Evolutionary conservation across 1,140 invertebrate species (phyloP).

Genomic region (Pachypsylla venusta): DNA sequence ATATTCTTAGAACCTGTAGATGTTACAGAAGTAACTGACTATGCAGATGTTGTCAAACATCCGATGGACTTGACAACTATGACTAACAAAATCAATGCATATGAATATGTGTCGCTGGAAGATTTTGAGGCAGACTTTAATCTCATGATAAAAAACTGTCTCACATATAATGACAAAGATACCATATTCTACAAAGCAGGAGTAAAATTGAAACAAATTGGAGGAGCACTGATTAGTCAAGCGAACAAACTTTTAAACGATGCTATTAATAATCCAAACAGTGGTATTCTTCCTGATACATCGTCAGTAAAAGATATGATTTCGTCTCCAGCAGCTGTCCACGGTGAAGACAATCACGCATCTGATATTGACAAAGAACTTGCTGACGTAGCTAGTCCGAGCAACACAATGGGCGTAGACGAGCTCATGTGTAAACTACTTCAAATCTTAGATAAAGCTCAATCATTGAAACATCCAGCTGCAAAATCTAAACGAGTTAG

Average conservation of each 20-base stretch:
- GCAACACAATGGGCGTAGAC: conserved; percentile 22
- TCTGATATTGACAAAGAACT: conserved; percentile 36
- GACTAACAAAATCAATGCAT: conserved; percentile 41
- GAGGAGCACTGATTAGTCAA: conserved; percentile 55
- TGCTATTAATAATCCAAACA: conserved; percentile 40
- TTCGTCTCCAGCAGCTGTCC: conserved; percentile 8
- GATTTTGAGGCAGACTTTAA: conserved; percentile 79
- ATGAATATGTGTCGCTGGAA: conserved; percentile 47
- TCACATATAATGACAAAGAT: conserved; percentile 88
- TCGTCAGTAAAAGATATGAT: conserved; percentile 21
- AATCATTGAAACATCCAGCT: conserved; percentile 33
- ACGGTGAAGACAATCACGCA: conserved; percentile 31
- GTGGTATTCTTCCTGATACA: conserved; percentile 12
- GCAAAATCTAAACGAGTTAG: conserved; percentile 35
- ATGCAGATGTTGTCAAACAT: conserved; percentile 75
- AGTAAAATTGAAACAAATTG: conserved; percentile 67
- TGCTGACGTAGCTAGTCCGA: conserved; percentile 17
- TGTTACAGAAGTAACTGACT: conserved; percentile 79
- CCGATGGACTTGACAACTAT: conserved; percentile 97
- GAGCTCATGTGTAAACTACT: conserved; percentile 37
- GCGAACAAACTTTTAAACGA: conserved; percentile 54
- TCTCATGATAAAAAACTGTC: conserved; percentile 87
- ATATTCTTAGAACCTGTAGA: conserved; percentile 91
- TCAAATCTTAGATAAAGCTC: conserved; percentile 36
- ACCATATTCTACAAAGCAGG: conserved; percentile 73